phyloP scores from a whole-genome alignment of 2,113 vertebrate species.

The Ciconia maguari region DNA sequence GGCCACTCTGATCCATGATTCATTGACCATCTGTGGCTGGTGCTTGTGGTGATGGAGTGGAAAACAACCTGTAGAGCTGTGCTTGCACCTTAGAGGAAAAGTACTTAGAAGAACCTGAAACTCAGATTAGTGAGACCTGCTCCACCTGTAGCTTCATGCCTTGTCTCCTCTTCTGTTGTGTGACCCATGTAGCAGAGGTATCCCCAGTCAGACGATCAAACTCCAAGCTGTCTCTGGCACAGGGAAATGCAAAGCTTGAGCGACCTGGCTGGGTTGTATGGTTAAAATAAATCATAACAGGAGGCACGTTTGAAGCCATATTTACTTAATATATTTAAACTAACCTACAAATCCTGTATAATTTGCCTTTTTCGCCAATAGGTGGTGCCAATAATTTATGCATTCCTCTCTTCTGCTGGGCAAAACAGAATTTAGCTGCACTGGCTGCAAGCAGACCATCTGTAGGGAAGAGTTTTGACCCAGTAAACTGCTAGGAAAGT shows the following conservation, averaged over 20 bases:
- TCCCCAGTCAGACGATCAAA: not conserved
- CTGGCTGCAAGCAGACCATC: not conserved
- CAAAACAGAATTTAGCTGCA: not conserved
- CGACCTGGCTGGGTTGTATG: accelerated
- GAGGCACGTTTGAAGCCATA: not conserved
- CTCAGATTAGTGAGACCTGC: not conserved
- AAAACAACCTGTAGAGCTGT: not conserved
- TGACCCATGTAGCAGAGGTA: accelerated
- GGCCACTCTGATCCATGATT: not conserved
- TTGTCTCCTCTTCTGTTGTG: not conserved
- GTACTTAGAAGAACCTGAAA: not conserved
- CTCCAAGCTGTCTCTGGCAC: not conserved
- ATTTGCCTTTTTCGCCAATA: slow-evolving; percentile 48
- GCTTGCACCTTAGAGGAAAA: not conserved
- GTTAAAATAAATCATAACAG: not conserved
- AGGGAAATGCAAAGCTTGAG: not conserved
- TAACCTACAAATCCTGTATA: not conserved
- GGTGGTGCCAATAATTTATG: slow-evolving; percentile 62
- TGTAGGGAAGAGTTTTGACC: not conserved
- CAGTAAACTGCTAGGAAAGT: not conserved
- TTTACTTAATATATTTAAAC: not conserved
- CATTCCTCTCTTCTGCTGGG: slow-evolving; percentile 10
- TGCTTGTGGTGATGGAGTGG: not conserved
- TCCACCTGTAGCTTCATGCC: not conserved
- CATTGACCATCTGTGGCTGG: not conserved